Evolutionary conservation across 2,888 invertebrate species (phyloP), one percentile per base, ranked within the genome.

Genomic region (Pollenia amentaria): DNA sequence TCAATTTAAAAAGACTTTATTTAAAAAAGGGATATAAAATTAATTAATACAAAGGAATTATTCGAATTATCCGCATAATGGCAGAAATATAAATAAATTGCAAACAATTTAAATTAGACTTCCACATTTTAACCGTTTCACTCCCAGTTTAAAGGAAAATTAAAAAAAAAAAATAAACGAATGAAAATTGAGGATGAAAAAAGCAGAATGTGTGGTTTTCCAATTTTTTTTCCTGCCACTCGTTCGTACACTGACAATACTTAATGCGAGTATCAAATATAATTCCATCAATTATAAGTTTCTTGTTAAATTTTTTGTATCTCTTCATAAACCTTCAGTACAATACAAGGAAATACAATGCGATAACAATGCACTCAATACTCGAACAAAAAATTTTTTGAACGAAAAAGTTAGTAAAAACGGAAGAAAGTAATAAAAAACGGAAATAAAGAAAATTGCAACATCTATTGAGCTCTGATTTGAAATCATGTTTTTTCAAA

Each of bases 251-350:
- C 44, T 44, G 42, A 42, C 62, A 21, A 70, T 16, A 70, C 18
- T 53, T n/a, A 70, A 62, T 62, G n/a, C 51, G 18, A 80, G 44
- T 46, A 80, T 46, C 64, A 53, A 76, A 21, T 75, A 75, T 86
- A 82, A 82, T 86, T 82, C 86, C 75, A 86, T 82, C 82, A 86
- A 83, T 86, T 86, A 86, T 73, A 83, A 83, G 64, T 51, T 79
- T 82, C 65, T 77, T 78, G 57, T 53, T 69, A 48, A 46, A 51
- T 18, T 72, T 72, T 51, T 62, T 64, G 7, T 18, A 2, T 51
- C 3, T 40, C 2, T 46, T 42, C 21, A 53, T 40, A 14, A 75
- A 42, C 53, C 21, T 62, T 48, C 38, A 53, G 46, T 44, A 84
- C 64, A 69, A 62, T 60, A 85, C n/a, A 80, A 72, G 18, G 18